Percentiles rank a stretch among this genome's conserved stretches.
Evolutionary conservation across 2,888 invertebrate genomes (phyloP).

Genomic region (Caradrina clavipalpis): DNA sequence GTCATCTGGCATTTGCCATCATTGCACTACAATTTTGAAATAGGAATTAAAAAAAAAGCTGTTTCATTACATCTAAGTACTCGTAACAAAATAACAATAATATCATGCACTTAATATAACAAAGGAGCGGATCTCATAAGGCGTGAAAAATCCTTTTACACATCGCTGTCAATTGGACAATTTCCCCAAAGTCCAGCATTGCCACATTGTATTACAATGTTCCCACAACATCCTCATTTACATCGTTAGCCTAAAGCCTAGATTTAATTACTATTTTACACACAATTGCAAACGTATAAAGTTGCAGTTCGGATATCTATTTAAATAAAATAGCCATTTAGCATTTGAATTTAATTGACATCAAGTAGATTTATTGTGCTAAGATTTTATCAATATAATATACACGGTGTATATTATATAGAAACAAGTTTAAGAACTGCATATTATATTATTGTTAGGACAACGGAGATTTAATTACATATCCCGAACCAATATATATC

Average conservation of each 20-base stretch:
- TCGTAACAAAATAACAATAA: too few relatives aligned
- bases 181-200: too few relatives aligned
- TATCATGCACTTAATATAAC: too few relatives aligned
- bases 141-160: too few relatives aligned
- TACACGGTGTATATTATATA: slow-evolving; percentile 25
- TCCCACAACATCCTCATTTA: slow-evolving; percentile 1
- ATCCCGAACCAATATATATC: slow-evolving; percentile 12
- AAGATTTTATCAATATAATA: slow-evolving; percentile 56
- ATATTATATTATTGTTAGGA: slow-evolving; percentile 23
- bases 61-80: too few relatives aligned
- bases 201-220: too few relatives aligned
- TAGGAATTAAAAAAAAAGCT: too few relatives aligned
- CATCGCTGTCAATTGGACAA: too few relatives aligned
- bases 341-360: slow-evolving; percentile 65
- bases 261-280: slow-evolving; percentile 32
- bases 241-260: not conserved
- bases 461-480: slow-evolving; percentile 26
- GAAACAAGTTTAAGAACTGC: slow-evolving; percentile 45
- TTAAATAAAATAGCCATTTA: slow-evolving; percentile 64
- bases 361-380: slow-evolving; percentile 61
- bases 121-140: too few relatives aligned
- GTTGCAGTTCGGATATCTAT: slow-evolving; percentile 47
- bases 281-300: slow-evolving; percentile 25
- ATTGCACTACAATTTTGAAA: too few relatives aligned
- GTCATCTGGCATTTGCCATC: too few relatives aligned